Conservation (phyloP, 2,113 vertebrate species). For the Crotophaga sulcirostris region DNA sequence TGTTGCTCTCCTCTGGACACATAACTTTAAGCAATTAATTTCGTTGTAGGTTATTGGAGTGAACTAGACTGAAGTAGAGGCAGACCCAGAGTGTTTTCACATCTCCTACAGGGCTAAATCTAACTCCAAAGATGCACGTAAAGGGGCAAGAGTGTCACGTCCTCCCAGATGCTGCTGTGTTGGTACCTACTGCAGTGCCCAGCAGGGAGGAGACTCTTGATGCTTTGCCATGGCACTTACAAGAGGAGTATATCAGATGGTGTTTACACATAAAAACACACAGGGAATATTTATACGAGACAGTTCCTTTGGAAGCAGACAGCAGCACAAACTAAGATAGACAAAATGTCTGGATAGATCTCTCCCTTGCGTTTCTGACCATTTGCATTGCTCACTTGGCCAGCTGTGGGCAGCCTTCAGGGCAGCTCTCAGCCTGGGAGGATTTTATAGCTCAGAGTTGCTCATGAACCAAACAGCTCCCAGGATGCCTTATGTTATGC, state of each 20-base stretch:
- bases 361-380: neutral
- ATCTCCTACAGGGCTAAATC: neutral
- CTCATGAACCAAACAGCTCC: neutral
- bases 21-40: neutral
- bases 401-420: accelerated
- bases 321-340: neutral
- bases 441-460: accelerated
- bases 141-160: neutral
- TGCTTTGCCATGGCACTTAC: neutral
- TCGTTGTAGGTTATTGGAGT: neutral
- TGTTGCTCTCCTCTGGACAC: no score
- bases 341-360: neutral
- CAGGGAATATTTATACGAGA: neutral
- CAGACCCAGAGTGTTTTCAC: neutral
- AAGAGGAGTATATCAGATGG: neutral
- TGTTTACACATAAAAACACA: neutral
- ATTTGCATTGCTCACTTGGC: neutral
- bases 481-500: neutral
- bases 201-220: neutral
- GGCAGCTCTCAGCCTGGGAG: neutral
- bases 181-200: neutral
- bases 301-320: neutral
- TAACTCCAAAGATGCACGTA: neutral
- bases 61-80: neutral
- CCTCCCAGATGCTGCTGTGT: neutral